These are phyloP conservation scores for Ascidia mentula DNA, from an alignment of 23 tunicate genomes.

Conservation along the genomic window DNA sequence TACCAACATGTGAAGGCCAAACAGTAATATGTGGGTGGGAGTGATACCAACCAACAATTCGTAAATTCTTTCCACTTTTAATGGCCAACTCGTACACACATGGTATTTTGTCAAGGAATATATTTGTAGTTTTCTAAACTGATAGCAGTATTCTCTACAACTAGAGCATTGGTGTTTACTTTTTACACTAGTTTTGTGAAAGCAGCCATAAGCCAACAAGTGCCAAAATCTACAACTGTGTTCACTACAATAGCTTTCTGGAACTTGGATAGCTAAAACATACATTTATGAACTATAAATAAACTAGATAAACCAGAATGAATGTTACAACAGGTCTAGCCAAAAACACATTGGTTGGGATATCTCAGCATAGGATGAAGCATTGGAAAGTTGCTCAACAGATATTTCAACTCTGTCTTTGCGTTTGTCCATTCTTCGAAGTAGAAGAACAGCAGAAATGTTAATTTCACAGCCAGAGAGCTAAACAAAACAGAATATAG, in stretches of 20 bases:
- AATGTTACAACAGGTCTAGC: no score
- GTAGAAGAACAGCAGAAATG: slow-evolving; percentile 58
- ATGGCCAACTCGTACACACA: slow-evolving; percentile 51
- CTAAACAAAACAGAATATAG: slow-evolving; percentile 21
- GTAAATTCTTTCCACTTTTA: slow-evolving; percentile 47
- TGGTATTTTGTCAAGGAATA: slow-evolving; percentile 10
- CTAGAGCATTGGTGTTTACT: not conserved
- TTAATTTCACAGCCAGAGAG: slow-evolving; percentile 64
- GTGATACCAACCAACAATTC: slow-evolving; percentile 96
- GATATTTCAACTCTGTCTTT: slow-evolving; percentile 96
- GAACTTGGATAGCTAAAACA: no score
- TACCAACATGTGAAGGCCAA: slow-evolving; percentile 96
- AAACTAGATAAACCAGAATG: no score
- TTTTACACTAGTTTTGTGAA: not conserved
- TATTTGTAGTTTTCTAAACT: not conserved
- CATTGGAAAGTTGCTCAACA: slow-evolving; percentile 84
- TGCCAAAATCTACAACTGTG: no score
- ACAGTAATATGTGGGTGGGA: slow-evolving; percentile 97
- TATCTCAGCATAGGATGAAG: slow-evolving; percentile 86
- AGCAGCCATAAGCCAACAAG: not conserved
- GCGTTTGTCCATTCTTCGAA: slow-evolving; percentile 81
- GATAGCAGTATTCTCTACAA: not conserved
- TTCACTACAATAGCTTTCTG: no score
- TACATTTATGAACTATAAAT: not conserved
- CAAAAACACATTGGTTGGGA: slow-evolving; percentile 48